phyloP scores from a whole-genome alignment of 2,888 invertebrate species.

The Boloria euphrosyne region DNA sequence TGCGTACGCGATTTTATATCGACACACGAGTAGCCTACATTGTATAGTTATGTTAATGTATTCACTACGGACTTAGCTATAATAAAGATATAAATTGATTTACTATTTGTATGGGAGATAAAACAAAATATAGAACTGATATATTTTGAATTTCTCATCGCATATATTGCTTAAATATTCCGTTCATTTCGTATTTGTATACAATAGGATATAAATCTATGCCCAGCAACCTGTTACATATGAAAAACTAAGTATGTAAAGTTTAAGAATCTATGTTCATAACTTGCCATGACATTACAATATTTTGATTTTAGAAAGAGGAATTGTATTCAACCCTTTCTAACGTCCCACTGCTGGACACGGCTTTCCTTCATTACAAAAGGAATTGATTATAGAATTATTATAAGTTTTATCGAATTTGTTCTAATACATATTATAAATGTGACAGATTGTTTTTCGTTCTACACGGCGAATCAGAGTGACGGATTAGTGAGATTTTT shows the following conservation, averaged over 20 bases:
- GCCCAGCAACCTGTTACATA: slow-evolving; percentile 22
- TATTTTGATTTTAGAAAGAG: background rate
- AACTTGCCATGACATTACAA: slow-evolving; percentile 39
- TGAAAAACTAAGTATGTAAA: slow-evolving; percentile 30
- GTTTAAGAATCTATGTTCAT: slow-evolving; percentile 31
- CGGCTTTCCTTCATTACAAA: no score
- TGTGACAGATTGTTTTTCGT: no score
- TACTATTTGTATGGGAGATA: slow-evolving; percentile 26
- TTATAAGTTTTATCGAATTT: no score
- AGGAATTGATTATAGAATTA: no score
- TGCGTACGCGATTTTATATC: slow-evolving; percentile 61
- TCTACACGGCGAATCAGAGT: no score
- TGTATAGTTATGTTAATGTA: slow-evolving; percentile 17
- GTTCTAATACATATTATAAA: no score
- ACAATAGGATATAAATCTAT: slow-evolving; percentile 37
- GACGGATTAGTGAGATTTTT: no score
- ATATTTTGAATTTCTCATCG: slow-evolving; percentile 29
- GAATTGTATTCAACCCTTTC: no score
- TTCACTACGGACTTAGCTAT: slow-evolving; percentile 25
- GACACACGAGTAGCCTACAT: slow-evolving; percentile 35
- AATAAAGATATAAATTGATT: slow-evolving; percentile 37
- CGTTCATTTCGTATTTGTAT: slow-evolving; percentile 36
- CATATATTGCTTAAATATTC: slow-evolving; percentile 30
- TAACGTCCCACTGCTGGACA: no score
- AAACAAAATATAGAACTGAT: slow-evolving; percentile 26